Evolutionary conservation across 2,113 vertebrate species (phyloP), one percentile per base, ranked within the genome.

Genomic region (Leiothrix lutea): DNA sequence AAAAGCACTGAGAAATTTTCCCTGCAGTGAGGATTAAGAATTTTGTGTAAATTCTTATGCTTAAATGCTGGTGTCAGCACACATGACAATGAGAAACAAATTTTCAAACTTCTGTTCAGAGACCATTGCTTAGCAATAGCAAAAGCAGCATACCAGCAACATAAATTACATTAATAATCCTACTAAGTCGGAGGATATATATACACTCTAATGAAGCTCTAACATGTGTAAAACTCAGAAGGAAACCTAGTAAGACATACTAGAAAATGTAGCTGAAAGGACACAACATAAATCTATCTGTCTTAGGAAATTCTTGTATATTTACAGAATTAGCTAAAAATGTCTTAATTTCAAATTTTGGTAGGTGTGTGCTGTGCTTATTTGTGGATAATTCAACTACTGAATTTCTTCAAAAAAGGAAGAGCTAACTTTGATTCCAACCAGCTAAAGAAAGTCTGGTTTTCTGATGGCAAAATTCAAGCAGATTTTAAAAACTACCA

Each of bases 131-230:
- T 74, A 96, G 74, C 0, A 4, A 88, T 48, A 97, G 94, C 72
- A 96, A 94, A 91, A 95, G 56, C 57, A 93, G 22, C 53, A 72
- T 44, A 92, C 57, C 61, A 85, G 82, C 74, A 95, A 95, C 80
- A 73, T 58, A 97, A 96, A 97, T 98, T 94, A 94, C 61, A 94
- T 87, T 77, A 93, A 86, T 93, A 97, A 97, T 96, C 81, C 66
- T 51, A 69, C 62, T 87, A 92, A 90, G 50, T 36, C 88, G 28
- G 45, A 86, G 92, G 36, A 91, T 72, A 94, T 67, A 93, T 94
- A 95, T 91, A 81, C 12, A 94, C 21, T 25, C 24, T 74, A 88
- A 83, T 70, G 92, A 94, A 97, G 53, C 42, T 96, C 25, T 91
- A 78, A 69, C 9, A 38, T 38, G 54, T 80, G 54, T 88, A 95